Base-by-base conservation (phyloP, 2,888 invertebrate genomes). In the Seira ritae region DNA sequence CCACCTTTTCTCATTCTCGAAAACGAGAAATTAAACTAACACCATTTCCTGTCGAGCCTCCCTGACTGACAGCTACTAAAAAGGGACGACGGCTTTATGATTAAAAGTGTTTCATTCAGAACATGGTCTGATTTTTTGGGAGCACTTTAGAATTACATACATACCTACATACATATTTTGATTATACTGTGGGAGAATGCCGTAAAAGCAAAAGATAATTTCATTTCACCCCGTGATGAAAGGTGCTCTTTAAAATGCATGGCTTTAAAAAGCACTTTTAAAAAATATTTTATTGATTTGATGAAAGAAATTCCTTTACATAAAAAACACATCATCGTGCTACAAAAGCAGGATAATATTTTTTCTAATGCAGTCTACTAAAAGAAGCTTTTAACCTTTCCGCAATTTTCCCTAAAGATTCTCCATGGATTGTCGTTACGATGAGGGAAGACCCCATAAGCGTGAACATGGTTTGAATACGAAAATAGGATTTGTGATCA, bases 1-100 rank as follows among this genome's bases (percentile, higher is more conserved):
- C 84, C 80, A 73, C 69, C 74, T 74, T 66, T 24, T 71, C 31
- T 71, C 24, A n/a, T 23, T 70, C 37, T 50, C 17, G 50, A 50
- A 50, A 50, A 50, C 50, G 50, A 50, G 50, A 50, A 50, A 50
- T 50, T 50, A 50, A 50, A 50, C 50, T 50, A 50, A 50, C 50
- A 50, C 50, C 50, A 50, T 50, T 50, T 50, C 50, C 50, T 50
- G 50, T 50, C 50, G 50, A 50, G 50, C 50, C 50, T 50, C 31
- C 31, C 50, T 50, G 50, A 50, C 50, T 50, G 50, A 50, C 50
- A 50, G 50, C 50, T 50, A 50, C 50, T 50, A 50, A 50, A 50
- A 50, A 50, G 50, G 42, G 50, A 50, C 50, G 50, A 50, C 50
- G 50, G 50, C 50, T n/a, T 50, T 50, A 50, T 50, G 50, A 50